A percentile compares a stretch with the other conserved stretches of the same genome.
phyloP scores from a whole-genome alignment of 23 tunicate species.

The Ciona savignyi region DNA sequence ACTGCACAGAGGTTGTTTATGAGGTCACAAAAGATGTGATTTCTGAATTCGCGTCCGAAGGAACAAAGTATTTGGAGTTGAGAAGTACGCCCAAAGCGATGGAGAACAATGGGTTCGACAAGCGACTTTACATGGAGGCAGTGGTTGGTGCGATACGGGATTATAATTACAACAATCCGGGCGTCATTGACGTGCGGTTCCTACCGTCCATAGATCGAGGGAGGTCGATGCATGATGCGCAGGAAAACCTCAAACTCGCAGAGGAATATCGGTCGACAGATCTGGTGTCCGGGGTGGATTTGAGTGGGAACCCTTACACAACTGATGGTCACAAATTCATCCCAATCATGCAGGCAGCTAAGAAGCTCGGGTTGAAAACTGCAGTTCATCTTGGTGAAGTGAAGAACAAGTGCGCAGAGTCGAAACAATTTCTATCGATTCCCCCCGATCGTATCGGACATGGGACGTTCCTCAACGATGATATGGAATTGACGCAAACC shows the following conservation, averaged over 20 bases:
- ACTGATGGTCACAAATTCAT: conserved; percentile 31
- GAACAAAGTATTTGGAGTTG: conserved; percentile 74
- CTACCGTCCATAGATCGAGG: conserved; percentile 89
- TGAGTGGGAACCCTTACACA: conserved; percentile 72
- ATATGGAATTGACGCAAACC: not conserved
- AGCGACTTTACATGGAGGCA: conserved; percentile 66
- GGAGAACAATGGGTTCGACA: conserved; percentile 29
- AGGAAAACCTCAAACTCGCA: conserved; percentile 52
- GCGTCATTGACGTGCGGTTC: conserved; percentile 44
- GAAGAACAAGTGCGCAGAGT: conserved; percentile 24
- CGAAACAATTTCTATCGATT: conserved; percentile 12
- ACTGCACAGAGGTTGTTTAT: conserved; percentile 30
- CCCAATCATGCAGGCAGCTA: conserved; percentile 39
- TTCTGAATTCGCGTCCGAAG: conserved; percentile 69
- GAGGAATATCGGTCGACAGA: conserved; percentile 40
- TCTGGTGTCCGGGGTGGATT: conserved; percentile 48
- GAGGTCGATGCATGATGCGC: conserved; percentile 29
- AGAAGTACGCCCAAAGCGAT: conserved; percentile 82
- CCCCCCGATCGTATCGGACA: conserved; percentile 96
- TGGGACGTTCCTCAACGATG: conserved; percentile 64
- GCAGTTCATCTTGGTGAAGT: conserved; percentile 81
- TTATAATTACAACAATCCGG: conserved; percentile 16
- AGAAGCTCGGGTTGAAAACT: conserved; percentile 45
- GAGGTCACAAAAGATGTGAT: conserved; percentile 55
- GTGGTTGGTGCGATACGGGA: conserved; percentile 60